Conservation (phyloP, 1,140 invertebrate species). For the Drosophila ambigua region DNA sequence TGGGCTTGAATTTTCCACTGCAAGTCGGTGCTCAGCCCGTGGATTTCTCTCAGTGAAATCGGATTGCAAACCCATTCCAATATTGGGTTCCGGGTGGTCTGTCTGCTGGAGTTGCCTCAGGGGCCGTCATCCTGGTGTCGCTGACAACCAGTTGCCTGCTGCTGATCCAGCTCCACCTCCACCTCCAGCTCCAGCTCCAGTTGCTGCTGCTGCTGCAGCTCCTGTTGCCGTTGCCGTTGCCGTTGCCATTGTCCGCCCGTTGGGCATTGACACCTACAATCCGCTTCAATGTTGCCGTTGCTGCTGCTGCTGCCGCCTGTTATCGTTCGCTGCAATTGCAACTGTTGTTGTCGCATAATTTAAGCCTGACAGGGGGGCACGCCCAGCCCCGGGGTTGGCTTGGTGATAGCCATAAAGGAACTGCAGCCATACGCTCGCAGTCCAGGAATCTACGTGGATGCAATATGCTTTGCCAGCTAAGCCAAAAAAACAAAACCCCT, state of each 20-base stretch:
- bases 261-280: slow-evolving; percentile 60
- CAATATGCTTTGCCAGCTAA: slow-evolving; percentile 41
- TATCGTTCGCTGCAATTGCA: slow-evolving; percentile 59
- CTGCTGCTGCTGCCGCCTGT: slow-evolving; percentile 9
- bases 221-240: slow-evolving; percentile 1
- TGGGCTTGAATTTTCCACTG: too few species aligned
- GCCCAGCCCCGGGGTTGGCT: slow-evolving; percentile 7
- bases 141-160: slow-evolving; percentile 41
- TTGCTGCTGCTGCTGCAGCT: neutral
- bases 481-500: neutral
- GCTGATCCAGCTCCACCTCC: neutral
- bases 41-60: neutral
- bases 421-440: slow-evolving; percentile 43
- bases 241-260: slow-evolving; percentile 14
- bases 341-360: slow-evolving; percentile 63
- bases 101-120: slow-evolving; percentile 12
- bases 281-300: slow-evolving; percentile 39
- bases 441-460: neutral
- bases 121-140: slow-evolving; percentile 17
- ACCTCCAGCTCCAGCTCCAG: neutral
- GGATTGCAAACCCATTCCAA: neutral
- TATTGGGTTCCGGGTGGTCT: neutral
- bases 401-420: slow-evolving; percentile 71
- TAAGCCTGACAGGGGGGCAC: slow-evolving; percentile 37
- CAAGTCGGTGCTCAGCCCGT: too few species aligned